Conservation (phyloP, 1,140 invertebrate genomes). For the Geopemphigus sp. region DNA sequence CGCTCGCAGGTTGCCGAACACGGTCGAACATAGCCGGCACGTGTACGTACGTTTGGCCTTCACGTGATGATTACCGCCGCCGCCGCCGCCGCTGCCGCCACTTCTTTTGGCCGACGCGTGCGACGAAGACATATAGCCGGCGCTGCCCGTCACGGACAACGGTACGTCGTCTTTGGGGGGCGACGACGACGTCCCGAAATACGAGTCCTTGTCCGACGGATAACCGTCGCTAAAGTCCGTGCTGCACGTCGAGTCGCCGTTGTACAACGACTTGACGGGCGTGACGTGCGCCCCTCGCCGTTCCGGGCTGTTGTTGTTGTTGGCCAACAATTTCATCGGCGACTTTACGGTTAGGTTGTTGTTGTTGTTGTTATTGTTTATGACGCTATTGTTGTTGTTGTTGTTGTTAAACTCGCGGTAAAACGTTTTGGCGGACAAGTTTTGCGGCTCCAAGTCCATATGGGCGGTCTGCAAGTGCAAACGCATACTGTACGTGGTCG, state of each 20-base stretch:
- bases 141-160: conserved; percentile 60
- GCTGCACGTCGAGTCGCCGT: conserved; percentile 36
- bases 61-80: conserved; percentile 65
- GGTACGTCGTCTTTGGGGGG: conserved; percentile 31
- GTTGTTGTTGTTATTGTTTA: conserved; percentile 25
- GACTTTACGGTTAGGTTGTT: background rate
- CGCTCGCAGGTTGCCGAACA: conserved; percentile 84
- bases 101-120: background rate
- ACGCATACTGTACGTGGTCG: conserved; percentile 41
- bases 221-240: conserved; percentile 37
- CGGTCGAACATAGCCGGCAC: conserved; percentile 76
- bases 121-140: conserved; percentile 62
- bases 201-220: conserved; percentile 41
- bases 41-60: conserved; percentile 84
- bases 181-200: conserved; percentile 23
- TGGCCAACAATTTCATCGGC: background rate
- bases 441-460: conserved; percentile 37
- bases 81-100: conserved; percentile 51
- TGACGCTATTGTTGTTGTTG: conserved; percentile 12
- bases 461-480: conserved; percentile 37
- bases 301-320: conserved; percentile 20
- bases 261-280: conserved; percentile 28
- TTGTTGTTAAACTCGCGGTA: conserved; percentile 37
- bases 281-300: background rate
- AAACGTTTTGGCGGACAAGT: conserved; percentile 16